These are phyloP conservation scores for Drosophila trichaetosa DNA, from an alignment of 2,888 invertebrate genomes.

Conservation along the genomic window DNA sequence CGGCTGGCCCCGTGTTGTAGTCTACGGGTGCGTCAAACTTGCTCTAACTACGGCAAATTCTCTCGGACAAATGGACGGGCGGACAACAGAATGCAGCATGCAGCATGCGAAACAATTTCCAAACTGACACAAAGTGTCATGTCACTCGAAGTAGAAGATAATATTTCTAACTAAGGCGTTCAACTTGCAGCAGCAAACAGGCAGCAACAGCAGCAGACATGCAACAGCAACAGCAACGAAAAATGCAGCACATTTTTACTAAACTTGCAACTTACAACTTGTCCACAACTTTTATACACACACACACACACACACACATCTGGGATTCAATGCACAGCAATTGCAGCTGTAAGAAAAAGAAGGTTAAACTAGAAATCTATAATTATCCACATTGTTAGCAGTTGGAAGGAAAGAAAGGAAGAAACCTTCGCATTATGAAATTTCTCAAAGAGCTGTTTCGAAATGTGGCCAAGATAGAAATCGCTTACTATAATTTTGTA, in stretches of 20 bases:
- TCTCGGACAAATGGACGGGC: slow-evolving; percentile 8
- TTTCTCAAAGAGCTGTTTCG: slow-evolving; percentile 1
- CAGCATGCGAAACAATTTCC: slow-evolving; percentile 67
- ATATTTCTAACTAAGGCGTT: slow-evolving; percentile 60
- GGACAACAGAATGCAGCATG: slow-evolving; percentile 19
- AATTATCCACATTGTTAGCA: slow-evolving; percentile 57
- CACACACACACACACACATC: slow-evolving; percentile 19
- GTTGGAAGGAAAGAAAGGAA: background rate
- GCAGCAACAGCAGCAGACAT: slow-evolving; percentile 20
- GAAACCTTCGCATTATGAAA: background rate
- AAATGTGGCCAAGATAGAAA: slow-evolving; percentile 1
- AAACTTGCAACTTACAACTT: slow-evolving; percentile 46
- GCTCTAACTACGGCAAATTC: slow-evolving; percentile 51
- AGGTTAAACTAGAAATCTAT: slow-evolving; percentile 28
- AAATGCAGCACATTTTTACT: slow-evolving; percentile 45
- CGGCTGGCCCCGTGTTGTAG: slow-evolving; percentile 4
- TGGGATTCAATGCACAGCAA: slow-evolving; percentile 18
- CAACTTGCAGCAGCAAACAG: slow-evolving; percentile 30
- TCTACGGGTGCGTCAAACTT: slow-evolving; percentile 29
- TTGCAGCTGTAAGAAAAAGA: slow-evolving; percentile 7
- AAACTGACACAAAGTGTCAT: slow-evolving; percentile 77
- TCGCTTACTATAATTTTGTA: background rate
- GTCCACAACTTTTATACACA: slow-evolving; percentile 47
- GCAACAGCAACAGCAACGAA: slow-evolving; percentile 19
- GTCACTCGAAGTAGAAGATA: slow-evolving; percentile 77